These are phyloP conservation scores for Chiloscyllium punctatum DNA, from an alignment of 2,797 vertebrate genomes.

Conservation along the genomic window DNA sequence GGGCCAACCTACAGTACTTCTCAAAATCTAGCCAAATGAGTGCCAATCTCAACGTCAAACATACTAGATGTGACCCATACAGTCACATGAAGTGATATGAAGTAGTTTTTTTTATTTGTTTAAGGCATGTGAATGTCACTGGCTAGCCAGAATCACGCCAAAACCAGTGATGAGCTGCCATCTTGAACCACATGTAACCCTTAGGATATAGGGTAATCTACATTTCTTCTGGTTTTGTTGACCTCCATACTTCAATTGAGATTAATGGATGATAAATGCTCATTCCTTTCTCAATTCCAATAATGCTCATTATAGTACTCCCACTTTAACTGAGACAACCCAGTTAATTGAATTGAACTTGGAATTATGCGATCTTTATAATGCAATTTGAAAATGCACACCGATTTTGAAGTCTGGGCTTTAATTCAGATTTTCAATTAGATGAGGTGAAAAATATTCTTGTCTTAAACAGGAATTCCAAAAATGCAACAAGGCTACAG, in stretches of 20 bases:
- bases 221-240: too few relatives aligned
- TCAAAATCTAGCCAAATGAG: neutral
- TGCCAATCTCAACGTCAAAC: neutral
- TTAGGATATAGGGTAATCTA: too few relatives aligned
- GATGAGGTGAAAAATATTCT: conserved; percentile 35
- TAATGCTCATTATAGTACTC: neutral
- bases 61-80: neutral
- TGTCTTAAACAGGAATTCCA: conserved; percentile 39
- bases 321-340: neutral
- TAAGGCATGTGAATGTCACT: too few relatives aligned
- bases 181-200: too few relatives aligned
- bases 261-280: too few relatives aligned
- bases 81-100: too few relatives aligned
- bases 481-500: conserved; percentile 26
- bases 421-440: conserved; percentile 7
- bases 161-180: too few relatives aligned
- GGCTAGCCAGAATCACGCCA: too few relatives aligned
- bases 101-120: too few relatives aligned
- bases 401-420: neutral
- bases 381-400: neutral
- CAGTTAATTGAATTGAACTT: neutral
- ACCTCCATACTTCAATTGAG: too few relatives aligned
- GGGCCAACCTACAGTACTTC: too few relatives aligned
- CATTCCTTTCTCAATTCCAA: neutral
- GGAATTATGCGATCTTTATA: neutral